Percentiles rank a stretch among this genome's conserved stretches.
Conservation (phyloP, 2,113 vertebrate genomes). For the Garra rufa region DNA sequence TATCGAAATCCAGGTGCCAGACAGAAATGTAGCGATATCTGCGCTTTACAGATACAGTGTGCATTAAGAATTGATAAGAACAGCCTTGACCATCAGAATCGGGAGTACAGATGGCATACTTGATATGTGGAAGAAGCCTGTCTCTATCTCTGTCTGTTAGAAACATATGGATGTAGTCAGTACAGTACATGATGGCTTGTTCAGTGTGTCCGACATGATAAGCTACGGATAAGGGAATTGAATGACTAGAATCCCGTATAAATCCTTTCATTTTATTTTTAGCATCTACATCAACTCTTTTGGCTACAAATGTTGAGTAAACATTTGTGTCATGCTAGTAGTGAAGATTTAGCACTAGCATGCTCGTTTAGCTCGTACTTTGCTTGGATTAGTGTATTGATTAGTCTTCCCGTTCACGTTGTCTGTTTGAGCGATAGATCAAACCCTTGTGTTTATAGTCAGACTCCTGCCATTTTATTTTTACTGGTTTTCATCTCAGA, state of each 20-base stretch:
- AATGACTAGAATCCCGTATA: not conserved
- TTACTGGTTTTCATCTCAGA: constrained; percentile 30
- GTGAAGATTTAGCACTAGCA: constrained; percentile 3
- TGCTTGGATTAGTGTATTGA: constrained; percentile 37
- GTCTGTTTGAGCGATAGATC: constrained; percentile 6
- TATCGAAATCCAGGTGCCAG: not conserved
- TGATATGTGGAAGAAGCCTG: constrained; percentile 31
- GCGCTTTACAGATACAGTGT: not conserved
- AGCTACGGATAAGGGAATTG: not conserved
- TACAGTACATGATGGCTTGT: constrained; percentile 19
- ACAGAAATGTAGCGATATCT: constrained; percentile 3
- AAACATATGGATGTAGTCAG: constrained; percentile 42
- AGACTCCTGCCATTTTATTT: constrained; percentile 28
- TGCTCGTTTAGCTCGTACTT: constrained; percentile 31
- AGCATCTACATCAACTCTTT: not conserved
- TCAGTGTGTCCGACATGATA: constrained; percentile 19
- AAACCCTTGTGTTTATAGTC: not conserved
- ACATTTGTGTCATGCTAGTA: not conserved
- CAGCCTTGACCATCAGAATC: constrained; percentile 19
- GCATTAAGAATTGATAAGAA: constrained; percentile 13
- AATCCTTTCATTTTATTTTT: constrained; percentile 13
- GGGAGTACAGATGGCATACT: constrained; percentile 28
- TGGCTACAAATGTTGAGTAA: not conserved
- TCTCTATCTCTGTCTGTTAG: constrained; percentile 20
- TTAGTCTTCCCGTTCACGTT: constrained; percentile 25